These are phyloP conservation scores for Acrobasis suavella DNA, from an alignment of 2,888 invertebrate species.

Conservation along the genomic window DNA sequence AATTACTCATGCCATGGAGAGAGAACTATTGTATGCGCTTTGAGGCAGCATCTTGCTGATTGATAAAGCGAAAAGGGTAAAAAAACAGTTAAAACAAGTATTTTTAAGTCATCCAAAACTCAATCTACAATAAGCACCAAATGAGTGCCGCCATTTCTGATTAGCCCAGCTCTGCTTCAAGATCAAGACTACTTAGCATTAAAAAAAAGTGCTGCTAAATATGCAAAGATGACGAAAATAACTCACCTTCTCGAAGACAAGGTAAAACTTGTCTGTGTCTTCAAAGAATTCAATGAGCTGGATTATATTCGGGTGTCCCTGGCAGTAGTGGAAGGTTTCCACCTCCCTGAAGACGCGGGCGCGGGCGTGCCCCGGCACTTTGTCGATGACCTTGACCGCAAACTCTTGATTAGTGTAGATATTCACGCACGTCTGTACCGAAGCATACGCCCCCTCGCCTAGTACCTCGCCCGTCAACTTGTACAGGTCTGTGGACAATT, in stretches of 20 bases:
- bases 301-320: slow-evolving; percentile 98
- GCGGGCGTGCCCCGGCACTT: slow-evolving; percentile 96
- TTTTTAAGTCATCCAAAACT: too few species aligned
- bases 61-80: too few species aligned
- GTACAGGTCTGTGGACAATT: slow-evolving; percentile 90
- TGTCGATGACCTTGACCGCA: slow-evolving; percentile 98
- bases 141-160: too few species aligned
- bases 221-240: neutral
- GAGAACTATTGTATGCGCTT: too few species aligned
- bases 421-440: slow-evolving; percentile 96
- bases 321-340: slow-evolving; percentile 99
- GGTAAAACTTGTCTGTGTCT: slow-evolving; percentile 97
- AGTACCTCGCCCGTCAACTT: slow-evolving; percentile 96
- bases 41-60: too few species aligned
- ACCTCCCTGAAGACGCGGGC: slow-evolving; percentile 98
- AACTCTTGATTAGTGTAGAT: slow-evolving; percentile 96
- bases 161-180: too few species aligned
- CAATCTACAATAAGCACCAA: too few species aligned
- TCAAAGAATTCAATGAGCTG: slow-evolving; percentile 98
- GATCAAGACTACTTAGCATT: too few species aligned
- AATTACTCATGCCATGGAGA: too few species aligned
- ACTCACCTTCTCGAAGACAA: slow-evolving; percentile 96
- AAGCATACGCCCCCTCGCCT: slow-evolving; percentile 98
- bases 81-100: too few species aligned
- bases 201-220: neutral